phyloP scores from a whole-genome alignment of 2,888 invertebrate species.

The Eupelmus urozonus region DNA sequence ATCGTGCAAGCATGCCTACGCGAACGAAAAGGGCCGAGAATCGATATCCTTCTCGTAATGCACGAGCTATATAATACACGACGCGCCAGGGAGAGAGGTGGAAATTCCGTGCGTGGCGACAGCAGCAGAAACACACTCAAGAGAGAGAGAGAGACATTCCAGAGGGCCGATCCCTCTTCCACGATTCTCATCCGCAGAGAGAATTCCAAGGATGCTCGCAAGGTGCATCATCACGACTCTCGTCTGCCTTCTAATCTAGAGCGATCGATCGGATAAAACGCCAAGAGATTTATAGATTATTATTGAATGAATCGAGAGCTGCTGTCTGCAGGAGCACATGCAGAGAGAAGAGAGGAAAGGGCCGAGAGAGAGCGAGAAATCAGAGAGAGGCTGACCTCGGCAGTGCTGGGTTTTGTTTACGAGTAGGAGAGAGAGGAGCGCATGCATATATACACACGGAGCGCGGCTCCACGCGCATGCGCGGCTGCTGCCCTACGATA shows the following conservation, averaged over 20 bases:
- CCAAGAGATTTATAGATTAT: too few species aligned
- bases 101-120: not conserved
- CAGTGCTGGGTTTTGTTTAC: constrained; percentile 49
- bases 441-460: constrained; percentile 11
- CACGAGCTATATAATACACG: not conserved
- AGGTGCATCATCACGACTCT: too few species aligned
- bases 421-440: constrained; percentile 17
- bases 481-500: constrained; percentile 35
- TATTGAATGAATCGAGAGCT: too few species aligned
- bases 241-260: too few species aligned
- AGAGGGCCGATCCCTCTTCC: not conserved
- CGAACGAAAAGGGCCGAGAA: not conserved
- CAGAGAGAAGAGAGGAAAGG: constrained; percentile 6
- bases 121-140: too few species aligned
- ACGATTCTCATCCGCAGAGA: too few species aligned
- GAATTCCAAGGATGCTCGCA: too few species aligned
- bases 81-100: too few species aligned
- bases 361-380: not conserved
- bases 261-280: too few species aligned
- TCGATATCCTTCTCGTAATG: not conserved
- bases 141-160: not conserved
- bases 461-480: constrained; percentile 46
- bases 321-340: not conserved
- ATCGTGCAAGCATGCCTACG: not conserved
- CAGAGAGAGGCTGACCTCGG: constrained; percentile 29